Base-by-base conservation (phyloP, 2,888 invertebrate genomes). In the Drosophila infuscata region DNA sequence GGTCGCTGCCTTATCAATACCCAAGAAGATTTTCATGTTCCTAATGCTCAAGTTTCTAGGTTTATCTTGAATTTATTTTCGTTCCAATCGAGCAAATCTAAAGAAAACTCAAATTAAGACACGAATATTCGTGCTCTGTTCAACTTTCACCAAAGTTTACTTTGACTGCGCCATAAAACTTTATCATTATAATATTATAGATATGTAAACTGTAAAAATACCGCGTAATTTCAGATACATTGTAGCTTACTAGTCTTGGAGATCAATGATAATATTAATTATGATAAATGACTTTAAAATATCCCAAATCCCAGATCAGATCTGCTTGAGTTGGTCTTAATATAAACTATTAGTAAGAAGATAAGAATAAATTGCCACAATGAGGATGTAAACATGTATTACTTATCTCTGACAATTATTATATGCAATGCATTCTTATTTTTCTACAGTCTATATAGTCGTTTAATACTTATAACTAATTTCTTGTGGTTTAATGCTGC, bases 1-100 rank as follows among this genome's bases (percentile, higher is more conserved):
- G 81, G 81, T 81, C 83, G 82, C 48, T 29, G 41, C 48, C 59
- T 80, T 80, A 80, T 80, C 80, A 79, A 64, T 51, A 63, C 79
- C 60, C 29, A 73, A 65, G 74, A 74, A 53, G 56, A 74, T 69
- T 77, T 65, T 62, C 35, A 52, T 58, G 49, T 68, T 49, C 32
- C 64, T 78, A 59, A 58, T 75, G 76, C 56, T 48, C 51, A 74
- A 54, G 48, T 35, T 75, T 57, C 49, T 63, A 32, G 36, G 76
- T 77, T 79, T 79, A 79, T 81, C 79, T 79, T 67, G 46, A 51
- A 30, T 78, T 74, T 74, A 57, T 70, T 63, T 70, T 78, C n/a
- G 69, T 76, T 41, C 33, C 46, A 36, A 71, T 30, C 59, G 3
- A 66, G 20, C 43, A 30, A 46, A 52, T 36, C 35, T 38, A 38